Conservation (phyloP, 2,113 vertebrate species). For the Spizaetus ornatus region DNA sequence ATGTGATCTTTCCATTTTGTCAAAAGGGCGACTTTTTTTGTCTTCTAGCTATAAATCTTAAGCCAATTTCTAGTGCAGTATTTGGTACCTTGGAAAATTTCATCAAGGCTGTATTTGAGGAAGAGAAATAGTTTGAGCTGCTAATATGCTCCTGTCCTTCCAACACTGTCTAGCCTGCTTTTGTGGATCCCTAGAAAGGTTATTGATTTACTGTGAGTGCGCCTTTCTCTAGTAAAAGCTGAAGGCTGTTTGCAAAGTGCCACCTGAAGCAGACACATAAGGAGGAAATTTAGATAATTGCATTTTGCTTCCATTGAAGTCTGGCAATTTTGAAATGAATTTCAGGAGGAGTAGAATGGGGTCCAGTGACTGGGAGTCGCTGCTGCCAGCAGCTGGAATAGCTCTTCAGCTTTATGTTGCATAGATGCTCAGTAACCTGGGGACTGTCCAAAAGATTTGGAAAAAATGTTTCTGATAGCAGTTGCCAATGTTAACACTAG, state of each 20-base stretch:
- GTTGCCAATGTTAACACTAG: not conserved
- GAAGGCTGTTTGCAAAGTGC: conserved; percentile 5
- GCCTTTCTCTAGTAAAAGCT: not conserved
- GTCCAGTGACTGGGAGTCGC: not conserved
- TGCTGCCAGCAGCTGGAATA: not conserved
- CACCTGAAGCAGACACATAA: not conserved
- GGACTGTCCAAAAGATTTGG: not conserved
- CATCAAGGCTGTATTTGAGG: not conserved
- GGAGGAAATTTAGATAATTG: not conserved
- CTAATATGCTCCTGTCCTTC: not conserved
- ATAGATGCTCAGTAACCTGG: not conserved
- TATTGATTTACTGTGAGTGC: not conserved
- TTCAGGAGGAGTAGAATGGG: not conserved
- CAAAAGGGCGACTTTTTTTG: not conserved
- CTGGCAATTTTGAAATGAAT: not conserved
- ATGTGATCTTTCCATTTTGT: conserved; percentile 25
- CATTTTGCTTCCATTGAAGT: not conserved
- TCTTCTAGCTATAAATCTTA: not conserved
- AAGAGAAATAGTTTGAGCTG: conserved; percentile 16
- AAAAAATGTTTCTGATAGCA: not conserved
- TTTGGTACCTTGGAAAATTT: not conserved
- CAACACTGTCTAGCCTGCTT: not conserved
- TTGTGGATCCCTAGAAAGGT: conserved; percentile 25
- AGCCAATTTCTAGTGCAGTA: not conserved
- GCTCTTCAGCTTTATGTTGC: not conserved